Base-by-base conservation (phyloP, 2,797 vertebrate genomes). In the Rhinophrynus dorsalis region DNA sequence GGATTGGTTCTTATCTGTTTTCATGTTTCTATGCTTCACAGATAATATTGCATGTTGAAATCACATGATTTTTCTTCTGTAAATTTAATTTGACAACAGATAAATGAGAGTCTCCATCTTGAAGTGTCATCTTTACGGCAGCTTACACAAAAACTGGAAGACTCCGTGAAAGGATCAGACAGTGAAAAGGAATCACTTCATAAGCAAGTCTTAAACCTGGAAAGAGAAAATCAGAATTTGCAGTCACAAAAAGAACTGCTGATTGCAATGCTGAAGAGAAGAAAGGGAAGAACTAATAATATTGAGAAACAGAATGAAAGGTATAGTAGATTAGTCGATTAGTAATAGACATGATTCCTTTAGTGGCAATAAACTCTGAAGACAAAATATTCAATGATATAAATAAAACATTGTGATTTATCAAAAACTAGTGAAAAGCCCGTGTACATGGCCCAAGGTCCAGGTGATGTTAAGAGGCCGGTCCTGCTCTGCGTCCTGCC, bases 161-260 rank as follows among this genome's bases (percentile, higher is more conserved):
- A 52, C 13, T n/a, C 45, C 15, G 27, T 66, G 4, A 50, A 59
- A 59, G 61, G 33, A 27, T 57, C 44, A 2, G 35, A 40, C 5
- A 59, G 3, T 44, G 61, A 59, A 44, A 72, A 59, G 1, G 42
- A 66, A 51, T 38, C 44, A 15, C 69, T 72, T 29, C 30, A 72
- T 24, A 8, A 32, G 6, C 18, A 72, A 51, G 24, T 66, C n/a
- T 18, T 65, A 35, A 44, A 32, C 18, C 17, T 72, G 12, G 61
- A 66, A 44, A 58, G 37, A 44, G 69, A 72, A 51, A 72, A 65
- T 9, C 61, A 72, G 33, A 21, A 15, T 18, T 32, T 72, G 15
- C 6, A 12, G 1, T 72, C 69, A 13, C 69, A 72, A 52, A 72
- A 66, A 26, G 69, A 72, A 15, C 30, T 72, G n/a, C 35, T 72